phyloP scores from a whole-genome alignment of 2,113 vertebrate species.

The Himantopus leucocephalus region DNA sequence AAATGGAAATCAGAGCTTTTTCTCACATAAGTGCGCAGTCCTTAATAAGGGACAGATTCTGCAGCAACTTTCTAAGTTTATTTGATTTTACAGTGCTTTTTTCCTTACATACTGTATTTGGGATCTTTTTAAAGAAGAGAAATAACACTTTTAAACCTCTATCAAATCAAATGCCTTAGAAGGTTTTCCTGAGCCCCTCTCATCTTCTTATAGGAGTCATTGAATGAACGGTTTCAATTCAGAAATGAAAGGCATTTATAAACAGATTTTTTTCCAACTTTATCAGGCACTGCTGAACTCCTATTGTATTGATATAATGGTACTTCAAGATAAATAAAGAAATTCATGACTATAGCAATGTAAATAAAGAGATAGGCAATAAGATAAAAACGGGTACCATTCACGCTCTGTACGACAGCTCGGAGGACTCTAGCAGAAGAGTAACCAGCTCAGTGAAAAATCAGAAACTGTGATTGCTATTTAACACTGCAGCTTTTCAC shows the following conservation, averaged over 20 bases:
- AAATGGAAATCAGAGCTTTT: neutral
- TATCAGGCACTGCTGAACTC: neutral
- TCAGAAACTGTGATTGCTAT: constrained; percentile 41
- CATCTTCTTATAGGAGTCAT: neutral
- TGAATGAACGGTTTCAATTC: neutral
- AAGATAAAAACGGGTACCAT: constrained; percentile 9
- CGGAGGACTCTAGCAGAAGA: constrained; percentile 12
- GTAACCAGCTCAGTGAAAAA: constrained; percentile 50
- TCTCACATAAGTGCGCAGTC: neutral
- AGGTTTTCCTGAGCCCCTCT: neutral
- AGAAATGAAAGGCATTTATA: neutral
- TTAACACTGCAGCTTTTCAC: constrained; percentile 65
- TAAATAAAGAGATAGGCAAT: neutral
- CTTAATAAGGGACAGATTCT: neutral
- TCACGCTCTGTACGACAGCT: neutral
- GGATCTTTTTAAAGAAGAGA: neutral
- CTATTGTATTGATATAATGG: constrained; percentile 7
- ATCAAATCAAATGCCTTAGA: neutral
- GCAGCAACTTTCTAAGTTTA: neutral
- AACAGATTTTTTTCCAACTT: neutral
- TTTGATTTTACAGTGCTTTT: neutral
- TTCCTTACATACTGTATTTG: neutral
- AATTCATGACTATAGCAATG: neutral
- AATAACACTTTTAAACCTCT: neutral
- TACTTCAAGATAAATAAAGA: neutral